Percentiles rank a stretch among this genome's conserved stretches.
These are phyloP conservation scores for Tenthredo scrophulariae DNA, from an alignment of 2,888 invertebrate species.

Conservation along the genomic window DNA sequence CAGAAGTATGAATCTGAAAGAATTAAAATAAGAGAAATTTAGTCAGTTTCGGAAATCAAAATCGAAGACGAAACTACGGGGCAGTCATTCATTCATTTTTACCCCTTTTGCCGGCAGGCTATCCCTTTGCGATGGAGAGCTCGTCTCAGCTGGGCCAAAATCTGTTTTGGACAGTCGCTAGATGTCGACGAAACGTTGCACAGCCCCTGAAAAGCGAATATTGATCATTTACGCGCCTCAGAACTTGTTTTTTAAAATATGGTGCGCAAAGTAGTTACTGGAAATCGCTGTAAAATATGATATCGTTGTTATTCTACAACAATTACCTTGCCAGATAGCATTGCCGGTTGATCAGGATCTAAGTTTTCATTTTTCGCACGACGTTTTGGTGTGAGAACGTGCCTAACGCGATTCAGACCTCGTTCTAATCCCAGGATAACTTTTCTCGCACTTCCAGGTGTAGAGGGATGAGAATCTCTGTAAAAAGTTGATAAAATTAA, in stretches of 20 bases:
- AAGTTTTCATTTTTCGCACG: conserved; percentile 72
- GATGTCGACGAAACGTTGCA: conserved; percentile 87
- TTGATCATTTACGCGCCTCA: conserved; percentile 25
- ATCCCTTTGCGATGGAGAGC: conserved; percentile 84
- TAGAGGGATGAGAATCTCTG: conserved; percentile 69
- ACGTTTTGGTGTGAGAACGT: conserved; percentile 85
- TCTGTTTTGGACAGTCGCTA: conserved; percentile 83
- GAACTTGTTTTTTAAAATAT: too few relatives aligned
- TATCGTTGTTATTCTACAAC: not conserved
- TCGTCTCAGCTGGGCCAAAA: conserved; percentile 82
- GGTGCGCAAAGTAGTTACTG: too few relatives aligned
- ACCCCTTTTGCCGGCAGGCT: conserved; percentile 84
- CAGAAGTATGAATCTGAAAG: conserved; percentile 82
- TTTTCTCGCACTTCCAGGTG: conserved; percentile 81
- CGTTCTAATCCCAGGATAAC: conserved; percentile 86
- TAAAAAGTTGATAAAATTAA: conserved; percentile 31
- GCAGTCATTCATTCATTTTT: conserved; percentile 66
- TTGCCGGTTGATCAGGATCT: conserved; percentile 75
- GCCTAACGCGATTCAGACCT: conserved; percentile 84
- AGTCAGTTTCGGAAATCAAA: not conserved
- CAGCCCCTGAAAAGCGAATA: conserved; percentile 79
- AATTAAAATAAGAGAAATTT: not conserved
- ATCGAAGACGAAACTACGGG: not conserved
- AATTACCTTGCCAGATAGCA: conserved; percentile 79
- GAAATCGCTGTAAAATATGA: too few relatives aligned